These are phyloP conservation scores for Sciurus niger DNA, from an alignment of 2,113 vertebrate genomes.

Conservation along the genomic window DNA sequence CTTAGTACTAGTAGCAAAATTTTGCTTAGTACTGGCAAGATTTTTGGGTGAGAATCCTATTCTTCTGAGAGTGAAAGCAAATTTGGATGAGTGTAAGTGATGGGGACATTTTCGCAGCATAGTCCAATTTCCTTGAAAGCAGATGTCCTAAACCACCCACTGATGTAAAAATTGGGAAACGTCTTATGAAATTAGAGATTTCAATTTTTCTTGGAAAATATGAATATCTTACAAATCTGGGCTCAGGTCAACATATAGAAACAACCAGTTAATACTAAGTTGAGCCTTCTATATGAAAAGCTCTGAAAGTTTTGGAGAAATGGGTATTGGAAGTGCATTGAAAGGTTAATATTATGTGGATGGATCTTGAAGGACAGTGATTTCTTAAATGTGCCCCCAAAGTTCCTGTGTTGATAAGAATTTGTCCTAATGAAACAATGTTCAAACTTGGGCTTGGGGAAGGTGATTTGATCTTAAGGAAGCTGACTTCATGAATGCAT, in stretches of 20 bases:
- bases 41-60: not conserved
- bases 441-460: not conserved
- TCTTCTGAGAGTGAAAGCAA: not conserved
- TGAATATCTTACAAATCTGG: not conserved
- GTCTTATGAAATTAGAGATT: conserved; percentile 23
- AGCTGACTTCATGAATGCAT: not conserved
- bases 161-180: not conserved
- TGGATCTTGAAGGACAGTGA: not conserved
- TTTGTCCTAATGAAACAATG: not conserved
- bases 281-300: not conserved
- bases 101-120: not conserved
- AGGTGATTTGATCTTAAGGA: not conserved
- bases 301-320: not conserved
- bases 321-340: not conserved
- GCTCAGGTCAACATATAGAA: not conserved
- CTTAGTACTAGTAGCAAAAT: not conserved
- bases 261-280: not conserved
- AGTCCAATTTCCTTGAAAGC: not conserved
- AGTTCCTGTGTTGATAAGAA: not conserved
- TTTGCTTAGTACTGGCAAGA: too few relatives aligned
- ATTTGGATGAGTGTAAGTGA: not conserved
- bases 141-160: not conserved
- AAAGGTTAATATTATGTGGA: not conserved
- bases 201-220: not conserved
- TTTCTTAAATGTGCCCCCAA: not conserved